Base-by-base conservation (phyloP, 2,797 vertebrate genomes). In the Eurystomus glaucurus region DNA sequence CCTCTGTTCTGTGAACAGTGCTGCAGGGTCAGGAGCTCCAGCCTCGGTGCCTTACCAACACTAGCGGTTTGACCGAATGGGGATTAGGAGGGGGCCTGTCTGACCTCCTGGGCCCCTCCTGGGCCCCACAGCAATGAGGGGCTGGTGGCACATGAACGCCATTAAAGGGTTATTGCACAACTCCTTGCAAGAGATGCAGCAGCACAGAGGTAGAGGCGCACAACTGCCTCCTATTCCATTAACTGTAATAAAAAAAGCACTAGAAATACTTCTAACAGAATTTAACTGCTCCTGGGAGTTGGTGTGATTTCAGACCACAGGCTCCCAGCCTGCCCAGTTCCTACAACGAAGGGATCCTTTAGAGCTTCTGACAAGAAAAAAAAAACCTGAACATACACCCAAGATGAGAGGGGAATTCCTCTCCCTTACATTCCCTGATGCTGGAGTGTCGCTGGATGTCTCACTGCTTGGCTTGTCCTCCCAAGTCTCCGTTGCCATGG, bases 401-500 rank as follows among this genome's bases (percentile, higher is more conserved):
- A 37, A 35, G 58, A 41, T 26, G 29, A 95, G 86, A 91, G 26
- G 41, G 41, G 33, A 87, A 85, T 65, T 85, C 54, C 83, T 90
- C 74, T 92, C 39, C 92, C 99, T 99, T 99, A 99, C 99, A 54
- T 98, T 98, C 98, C 98, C 98, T 97, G 97, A 96, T 83, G 98
- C 80, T 95, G 98, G 97, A 96, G 97, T 95, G 90, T 96, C 95
- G 26, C 97, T 94, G 95, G 89, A 14, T 29, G 76, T 55, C 70
- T 97, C 96, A 37, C 71, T 86, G 96, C 97, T 98, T 97, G 98
- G 94, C 91, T 98, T 98, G 41, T 97, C 98, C 98, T 98, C 85
- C 98, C 98, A 98, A 98, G 98, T 98, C 93, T 97, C 86, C 93
- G 98, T 98, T 98, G 98, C 98, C 98, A 99, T 98, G 98, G 99